phyloP scores from a whole-genome alignment of 2,113 vertebrate genomes.

The Paratilapia polleni region DNA sequence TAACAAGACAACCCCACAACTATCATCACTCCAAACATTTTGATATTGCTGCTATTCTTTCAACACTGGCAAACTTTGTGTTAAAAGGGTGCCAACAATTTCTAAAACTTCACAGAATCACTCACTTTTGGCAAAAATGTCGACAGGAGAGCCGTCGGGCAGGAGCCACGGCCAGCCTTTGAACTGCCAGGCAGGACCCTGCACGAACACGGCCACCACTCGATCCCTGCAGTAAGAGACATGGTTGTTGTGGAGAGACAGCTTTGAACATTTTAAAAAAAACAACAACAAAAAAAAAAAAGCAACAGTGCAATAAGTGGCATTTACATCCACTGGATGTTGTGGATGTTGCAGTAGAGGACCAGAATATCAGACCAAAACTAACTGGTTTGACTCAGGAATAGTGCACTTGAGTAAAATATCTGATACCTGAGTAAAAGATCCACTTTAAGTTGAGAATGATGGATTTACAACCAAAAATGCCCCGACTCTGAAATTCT shows the following conservation, averaged over 20 bases:
- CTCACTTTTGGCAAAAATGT: slow-evolving; percentile 99
- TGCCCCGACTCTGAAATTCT: background rate
- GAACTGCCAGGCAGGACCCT: slow-evolving; percentile 99
- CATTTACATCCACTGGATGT: background rate
- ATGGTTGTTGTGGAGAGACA: background rate
- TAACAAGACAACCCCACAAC: background rate
- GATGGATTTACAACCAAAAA: background rate
- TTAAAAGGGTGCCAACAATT: background rate
- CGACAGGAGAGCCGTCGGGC: slow-evolving; percentile 96
- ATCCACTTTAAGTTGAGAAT: background rate
- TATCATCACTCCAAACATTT: background rate
- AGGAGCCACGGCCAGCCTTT: slow-evolving; percentile 99
- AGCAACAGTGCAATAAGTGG: background rate
- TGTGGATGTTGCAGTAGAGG: background rate
- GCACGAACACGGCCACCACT: slow-evolving; percentile 97
- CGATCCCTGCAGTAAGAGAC: slow-evolving; percentile 86
- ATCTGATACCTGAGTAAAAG: background rate
- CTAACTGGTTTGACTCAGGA: too few species aligned
- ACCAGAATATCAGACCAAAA: background rate
- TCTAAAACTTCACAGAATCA: fast-evolving
- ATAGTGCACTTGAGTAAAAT: too few species aligned
- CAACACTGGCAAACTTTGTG: background rate
- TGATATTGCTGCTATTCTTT: background rate
- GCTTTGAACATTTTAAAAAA: background rate
- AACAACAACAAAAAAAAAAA: too few species aligned